phyloP scores from a whole-genome alignment of 1,140 invertebrate genomes.

The Adelges cooleyi region DNA sequence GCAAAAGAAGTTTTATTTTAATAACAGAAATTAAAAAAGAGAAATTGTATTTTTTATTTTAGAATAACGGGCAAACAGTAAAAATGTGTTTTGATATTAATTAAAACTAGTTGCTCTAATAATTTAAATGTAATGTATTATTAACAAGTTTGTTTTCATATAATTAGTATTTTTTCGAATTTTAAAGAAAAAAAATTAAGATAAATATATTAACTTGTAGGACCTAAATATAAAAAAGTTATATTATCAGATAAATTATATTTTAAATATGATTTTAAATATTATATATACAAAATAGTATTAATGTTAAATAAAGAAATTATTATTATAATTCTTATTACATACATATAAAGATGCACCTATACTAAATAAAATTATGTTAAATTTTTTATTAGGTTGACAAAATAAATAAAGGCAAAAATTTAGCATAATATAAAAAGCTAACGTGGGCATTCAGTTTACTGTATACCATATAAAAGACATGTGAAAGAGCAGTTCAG shows the following conservation, averaged over 20 bases:
- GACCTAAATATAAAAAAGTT: slow-evolving; percentile 27
- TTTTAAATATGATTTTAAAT: not conserved
- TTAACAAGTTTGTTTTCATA: slow-evolving; percentile 7
- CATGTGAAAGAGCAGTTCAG: too few relatives aligned
- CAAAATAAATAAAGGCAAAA: not conserved
- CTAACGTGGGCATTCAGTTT: too few relatives aligned
- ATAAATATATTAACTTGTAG: slow-evolving; percentile 17
- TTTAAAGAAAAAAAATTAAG: slow-evolving; percentile 22
- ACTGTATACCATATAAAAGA: too few relatives aligned
- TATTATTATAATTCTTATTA: slow-evolving; percentile 18
- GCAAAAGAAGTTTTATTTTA: slow-evolving; percentile 19
- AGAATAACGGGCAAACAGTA: not conserved
- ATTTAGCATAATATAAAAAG: not conserved
- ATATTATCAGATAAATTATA: slow-evolving; percentile 1
- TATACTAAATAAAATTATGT: slow-evolving; percentile 11
- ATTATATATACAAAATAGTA: slow-evolving; percentile 27
- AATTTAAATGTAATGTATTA: slow-evolving; percentile 20
- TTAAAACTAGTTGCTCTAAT: slow-evolving; percentile 19
- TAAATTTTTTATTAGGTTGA: not conserved
- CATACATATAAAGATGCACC: not conserved
- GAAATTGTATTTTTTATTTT: not conserved
- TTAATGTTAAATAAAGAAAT: slow-evolving; percentile 28
- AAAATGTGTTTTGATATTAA: slow-evolving; percentile 11
- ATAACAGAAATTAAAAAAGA: slow-evolving; percentile 4
- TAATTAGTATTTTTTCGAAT: not conserved